Evolutionary conservation across 2,888 invertebrate genomes (phyloP), one percentile per base, ranked within the genome.

Genomic region (Junonia oenone): DNA sequence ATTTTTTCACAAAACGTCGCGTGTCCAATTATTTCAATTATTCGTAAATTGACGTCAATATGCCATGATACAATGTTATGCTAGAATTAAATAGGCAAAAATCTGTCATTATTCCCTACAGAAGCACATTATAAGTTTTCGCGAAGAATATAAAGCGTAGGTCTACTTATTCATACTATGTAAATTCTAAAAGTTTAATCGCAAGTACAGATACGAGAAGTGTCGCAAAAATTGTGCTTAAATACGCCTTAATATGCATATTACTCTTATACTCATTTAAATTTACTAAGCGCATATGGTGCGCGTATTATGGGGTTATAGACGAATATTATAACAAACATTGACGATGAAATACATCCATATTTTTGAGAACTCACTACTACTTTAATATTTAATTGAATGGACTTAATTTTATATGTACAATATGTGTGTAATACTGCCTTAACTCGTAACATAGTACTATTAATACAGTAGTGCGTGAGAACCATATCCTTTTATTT

Each of bases 401-500:
- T 22, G 6, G 13, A 43, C 43, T 43, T 43, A 43, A 19, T 0
- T 11, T 17, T 43, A 43, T 11, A 13, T 40, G 5, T 43, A 43
- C 47, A 54, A 54, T 26, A 33, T 43, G 29, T 40, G 40, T 26
- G 40, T 60, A 59, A 60, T 60, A 60, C 59, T 60, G 56, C 26
- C 37, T 33, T 49, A 14, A 45, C 19, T 19, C 45, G 40, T 35
- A 33, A 45, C 13, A 19, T 33, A 17, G 22, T 47, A n/a, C n/a
- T n/a, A 13, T 45, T 15, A 27, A 45, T 26, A 40, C 19, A 45
- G 13, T 22, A 45, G 48, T 31, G 51, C 45, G 49, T 52, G 47
- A 56, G 46, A 40, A 46, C 55, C 48, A 51, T 53, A 47, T 26
- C 40, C 15, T 13, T 8, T 29, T 46, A 27, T 37, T 50, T 46